Base-by-base conservation (phyloP, 2,888 invertebrate genomes). In the Orthosia cruda region DNA sequence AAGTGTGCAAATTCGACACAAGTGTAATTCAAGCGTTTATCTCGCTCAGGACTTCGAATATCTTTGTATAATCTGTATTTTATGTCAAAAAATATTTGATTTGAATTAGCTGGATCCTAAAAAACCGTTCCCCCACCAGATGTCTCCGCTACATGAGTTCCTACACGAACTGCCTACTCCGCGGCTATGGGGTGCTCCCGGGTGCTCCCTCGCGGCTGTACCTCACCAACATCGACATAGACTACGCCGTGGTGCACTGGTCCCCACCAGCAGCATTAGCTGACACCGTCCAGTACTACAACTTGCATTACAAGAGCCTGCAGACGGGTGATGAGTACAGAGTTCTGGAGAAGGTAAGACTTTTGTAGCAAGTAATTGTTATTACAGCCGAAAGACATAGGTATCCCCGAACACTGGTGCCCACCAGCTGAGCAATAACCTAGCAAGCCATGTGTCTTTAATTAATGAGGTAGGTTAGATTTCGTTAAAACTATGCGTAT, bases 181-280 rank as follows among this genome's bases (percentile, higher is more conserved):
- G 98, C 94, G 98, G 98, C 20, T 98, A 98, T 93, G 98, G 98
- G 0, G 98, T 98, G 0, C 96, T 98, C 1, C 98, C 98, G 0
- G 98, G 98, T 47, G 97, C 98, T 0, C 98, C 98, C 0, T 97
- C 97, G 0, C 96, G 97, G 66, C 96, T 98, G 3, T 97, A 97
- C 87, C 97, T 98, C 11, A 97, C 98, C 52, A 98, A 98, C 91
- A 97, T 98, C 78, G 98, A 98, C 86, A 97, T 98, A 0, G 98
- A 97, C 91, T 98, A 98, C 93, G 98, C 98, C 0, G 98, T 98
- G 68, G 94, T 98, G 0, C 98, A 98, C 90, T 99, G 98, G 98
- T 97, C 97, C 0, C 95, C 97, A 0, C 98, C 98, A 0, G 97
- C 97, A 62, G 97, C 97, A 0, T 93, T 98, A 23, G 97, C 97